Conservation (phyloP, 2,888 invertebrate species). For the Subacronicta megacephala region DNA sequence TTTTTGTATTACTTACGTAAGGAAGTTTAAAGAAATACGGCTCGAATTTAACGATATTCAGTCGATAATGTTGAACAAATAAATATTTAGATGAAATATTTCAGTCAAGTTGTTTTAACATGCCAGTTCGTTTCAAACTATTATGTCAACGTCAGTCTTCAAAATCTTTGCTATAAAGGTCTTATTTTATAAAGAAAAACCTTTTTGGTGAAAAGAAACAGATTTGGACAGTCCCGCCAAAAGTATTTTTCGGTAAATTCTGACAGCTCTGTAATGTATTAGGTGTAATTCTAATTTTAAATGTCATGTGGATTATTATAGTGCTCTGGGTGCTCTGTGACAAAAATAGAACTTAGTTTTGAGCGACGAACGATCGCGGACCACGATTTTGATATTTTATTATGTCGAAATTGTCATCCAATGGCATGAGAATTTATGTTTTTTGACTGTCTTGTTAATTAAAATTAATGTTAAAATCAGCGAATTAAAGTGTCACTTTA, state of each 20-base stretch:
- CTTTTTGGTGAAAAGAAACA: slow-evolving; percentile 10
- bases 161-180: slow-evolving; percentile 6
- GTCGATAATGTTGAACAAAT: too few species aligned
- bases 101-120: neutral
- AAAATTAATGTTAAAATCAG: too few species aligned
- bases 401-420: too few species aligned
- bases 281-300: slow-evolving; percentile 20
- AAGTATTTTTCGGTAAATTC: slow-evolving; percentile 18
- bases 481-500: too few species aligned
- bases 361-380: too few species aligned
- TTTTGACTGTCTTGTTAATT: too few species aligned
- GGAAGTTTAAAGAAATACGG: too few species aligned
- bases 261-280: slow-evolving; percentile 8
- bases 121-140: slow-evolving; percentile 1
- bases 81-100: neutral
- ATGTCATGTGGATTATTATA: neutral
- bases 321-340: neutral
- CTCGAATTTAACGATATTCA: too few species aligned
- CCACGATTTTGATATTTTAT: too few species aligned
- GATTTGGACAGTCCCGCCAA: slow-evolving; percentile 15
- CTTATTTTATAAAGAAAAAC: slow-evolving; percentile 19
- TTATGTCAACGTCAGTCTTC: neutral
- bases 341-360: slow-evolving; percentile 29
- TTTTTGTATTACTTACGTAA: too few species aligned
- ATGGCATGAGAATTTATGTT: too few species aligned